Evolutionary conservation across 2,888 invertebrate species (phyloP), one percentile per base, ranked within the genome.

Genomic region (Teleogryllus oceanicus): DNA sequence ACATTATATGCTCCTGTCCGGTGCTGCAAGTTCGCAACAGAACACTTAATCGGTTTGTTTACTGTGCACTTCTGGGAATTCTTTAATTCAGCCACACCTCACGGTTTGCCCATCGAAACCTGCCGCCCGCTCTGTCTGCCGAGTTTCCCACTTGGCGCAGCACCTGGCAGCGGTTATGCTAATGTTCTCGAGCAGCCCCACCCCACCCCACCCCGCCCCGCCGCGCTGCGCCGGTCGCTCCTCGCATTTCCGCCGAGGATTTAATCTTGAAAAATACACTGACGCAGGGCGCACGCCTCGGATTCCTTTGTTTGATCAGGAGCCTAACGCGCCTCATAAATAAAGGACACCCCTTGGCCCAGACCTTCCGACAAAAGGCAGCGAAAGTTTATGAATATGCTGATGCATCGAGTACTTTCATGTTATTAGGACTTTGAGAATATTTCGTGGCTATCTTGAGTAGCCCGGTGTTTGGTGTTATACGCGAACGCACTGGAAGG

Each of bases 191-290:
- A 8, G 37, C 37, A 8, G 8, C 37, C 37, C 37, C 24, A 24
- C 24, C 37, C 24, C 37, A 8, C 37, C 37, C 37, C 37, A 37
- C 37, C 37, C 21, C 24, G 3, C 24, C 24, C 24, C 24, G 8
- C 8, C 37, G 37, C n/a, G 62, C 62, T 62, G 62, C 13, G 16
- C 62, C 3, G 62, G 62, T 13, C 16, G 13, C 13, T n/a, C 62
- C 16, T 79, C 79, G 76, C 76, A 62, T 79, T 79, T 79, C 79
- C 77, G 77, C 77, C 49, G 77, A 77, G 79, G 77, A 79, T 79
- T 79, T 79, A 76, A 79, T 79, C 79, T 79, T 79, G 79, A 79
- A 76, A 79, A 79, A 79, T n/a, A 62, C 62, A 62, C 16, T 18
- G 62, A 13, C 16, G 62, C n/a, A 62, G 8, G 16, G 16, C 62